phyloP scores from a whole-genome alignment of 2,797 vertebrate genomes.

The Gallinago nigripennis region DNA sequence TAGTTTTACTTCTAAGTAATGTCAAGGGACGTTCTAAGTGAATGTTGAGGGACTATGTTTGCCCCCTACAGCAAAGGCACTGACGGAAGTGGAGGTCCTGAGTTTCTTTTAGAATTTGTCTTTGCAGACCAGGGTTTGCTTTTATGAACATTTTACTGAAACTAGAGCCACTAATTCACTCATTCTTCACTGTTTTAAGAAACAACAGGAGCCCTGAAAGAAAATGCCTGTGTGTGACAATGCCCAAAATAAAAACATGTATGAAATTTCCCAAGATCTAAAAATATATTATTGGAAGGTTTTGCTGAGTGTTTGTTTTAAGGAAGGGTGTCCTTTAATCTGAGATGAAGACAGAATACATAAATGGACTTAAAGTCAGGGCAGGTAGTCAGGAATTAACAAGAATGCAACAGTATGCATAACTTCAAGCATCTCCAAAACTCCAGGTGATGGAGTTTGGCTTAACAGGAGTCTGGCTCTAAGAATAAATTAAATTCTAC shows the following conservation, averaged over 20 bases:
- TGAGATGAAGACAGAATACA: not conserved
- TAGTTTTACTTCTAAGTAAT: not conserved
- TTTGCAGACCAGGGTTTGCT: not conserved
- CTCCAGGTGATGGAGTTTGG: not conserved
- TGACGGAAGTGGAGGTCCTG: not conserved
- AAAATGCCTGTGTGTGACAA: not conserved
- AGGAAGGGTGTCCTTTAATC: not conserved
- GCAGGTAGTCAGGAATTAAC: not conserved
- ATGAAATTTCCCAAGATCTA: not conserved
- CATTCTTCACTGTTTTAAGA: not conserved
- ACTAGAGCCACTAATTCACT: not conserved
- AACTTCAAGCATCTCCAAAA: not conserved
- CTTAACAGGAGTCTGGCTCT: not conserved
- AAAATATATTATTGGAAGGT: not conserved
- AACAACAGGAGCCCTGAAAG: not conserved
- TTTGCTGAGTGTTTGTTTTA: not conserved
- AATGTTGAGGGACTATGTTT: not conserved
- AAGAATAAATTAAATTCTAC: not conserved
- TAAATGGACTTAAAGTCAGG: not conserved
- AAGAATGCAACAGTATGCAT: fast-evolving
- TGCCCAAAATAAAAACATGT: fast-evolving
- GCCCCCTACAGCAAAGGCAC: not conserved
- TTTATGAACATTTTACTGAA: not conserved
- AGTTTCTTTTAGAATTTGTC: not conserved
- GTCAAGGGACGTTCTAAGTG: not conserved